Conservation (phyloP, 2,888 invertebrate genomes). For the Drosophila cyrtoloma region DNA sequence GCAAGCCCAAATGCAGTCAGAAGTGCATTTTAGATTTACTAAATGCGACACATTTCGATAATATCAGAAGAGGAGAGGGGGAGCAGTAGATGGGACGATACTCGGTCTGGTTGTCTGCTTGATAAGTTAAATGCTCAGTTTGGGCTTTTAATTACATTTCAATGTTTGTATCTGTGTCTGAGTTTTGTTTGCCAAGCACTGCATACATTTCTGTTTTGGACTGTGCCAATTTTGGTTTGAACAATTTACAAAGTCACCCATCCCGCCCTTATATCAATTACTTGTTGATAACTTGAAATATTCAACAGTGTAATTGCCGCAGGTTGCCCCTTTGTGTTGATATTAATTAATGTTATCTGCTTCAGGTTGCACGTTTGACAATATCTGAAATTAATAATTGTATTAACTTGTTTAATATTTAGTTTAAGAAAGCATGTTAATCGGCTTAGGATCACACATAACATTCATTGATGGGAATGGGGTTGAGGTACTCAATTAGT, state of each 20-base stretch:
- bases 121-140: constrained; percentile 59
- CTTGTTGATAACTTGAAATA: constrained; percentile 11
- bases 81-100: background rate
- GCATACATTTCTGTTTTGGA: constrained; percentile 42
- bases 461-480: background rate
- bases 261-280: background rate
- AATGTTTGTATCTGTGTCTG: constrained; percentile 60
- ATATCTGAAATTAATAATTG: background rate
- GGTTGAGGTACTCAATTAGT: background rate
- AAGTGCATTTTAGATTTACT: constrained; percentile 67
- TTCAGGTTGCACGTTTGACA: constrained; percentile 1
- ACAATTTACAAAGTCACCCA: constrained; percentile 5
- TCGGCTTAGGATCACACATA: background rate
- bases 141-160: constrained; percentile 77
- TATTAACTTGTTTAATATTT: background rate
- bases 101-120: constrained; percentile 31
- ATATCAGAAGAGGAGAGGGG: constrained; percentile 34
- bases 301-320: background rate
- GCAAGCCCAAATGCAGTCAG: constrained; percentile 15
- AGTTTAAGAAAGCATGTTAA: background rate
- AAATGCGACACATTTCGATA: constrained; percentile 71
- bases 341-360: constrained; percentile 8
- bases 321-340: background rate
- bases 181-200: constrained; percentile 25
- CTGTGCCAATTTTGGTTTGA: constrained; percentile 34